Evolutionary conservation across 2,113 vertebrate species (phyloP), one percentile per base, ranked within the genome.

Genomic region (Triplophysa rosa): DNA sequence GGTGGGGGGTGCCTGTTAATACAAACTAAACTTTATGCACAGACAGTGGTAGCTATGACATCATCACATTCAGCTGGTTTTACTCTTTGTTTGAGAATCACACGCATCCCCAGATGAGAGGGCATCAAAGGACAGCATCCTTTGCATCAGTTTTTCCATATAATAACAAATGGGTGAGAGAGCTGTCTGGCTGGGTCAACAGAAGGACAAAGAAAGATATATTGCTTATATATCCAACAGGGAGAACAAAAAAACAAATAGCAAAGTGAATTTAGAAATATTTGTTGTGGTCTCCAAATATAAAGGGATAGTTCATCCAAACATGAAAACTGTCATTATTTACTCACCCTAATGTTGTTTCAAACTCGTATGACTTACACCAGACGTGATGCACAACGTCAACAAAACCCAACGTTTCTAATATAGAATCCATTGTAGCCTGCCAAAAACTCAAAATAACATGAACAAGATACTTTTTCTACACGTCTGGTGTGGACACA

Each of bases 11-110:
- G 54, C 8, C 54, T 59, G 54, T 73, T 59, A 58, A 58, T 33
- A 40, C 19, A 37, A 71, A 71, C 26, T 37, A 71, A 71, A 71
- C 52, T 73, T 73, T 47, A 42, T 40, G 37, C 59, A 40, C 14
- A 47, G 23, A 67, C 4, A 42, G n/a, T 66, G 62, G 65, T 52
- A 56, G 58, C 74, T n/a, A 40, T 58, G 74, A 77, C 61, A 65
- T 72, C 61, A 66, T 40, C 74, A 81, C 68, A 65, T 74, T 74
- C 11, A 69, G 9, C 68, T 61, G 79, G 78, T 69, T 69, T 45
- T 80, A 26, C 29, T 24, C 37, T 29, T 29, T 24, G 26, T 73
- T 67, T 63, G 33, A 58, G 65, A 75, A 23, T 74, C 45, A 68
- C 58, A 74, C 29, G 24, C 16, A 63, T 52, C 7, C 69, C 52